A percentile compares a stretch with the other conserved stretches of the same genome.
These are phyloP conservation scores for Cirrhinus mrigala DNA, from an alignment of 2,797 vertebrate genomes.

Conservation along the genomic window DNA sequence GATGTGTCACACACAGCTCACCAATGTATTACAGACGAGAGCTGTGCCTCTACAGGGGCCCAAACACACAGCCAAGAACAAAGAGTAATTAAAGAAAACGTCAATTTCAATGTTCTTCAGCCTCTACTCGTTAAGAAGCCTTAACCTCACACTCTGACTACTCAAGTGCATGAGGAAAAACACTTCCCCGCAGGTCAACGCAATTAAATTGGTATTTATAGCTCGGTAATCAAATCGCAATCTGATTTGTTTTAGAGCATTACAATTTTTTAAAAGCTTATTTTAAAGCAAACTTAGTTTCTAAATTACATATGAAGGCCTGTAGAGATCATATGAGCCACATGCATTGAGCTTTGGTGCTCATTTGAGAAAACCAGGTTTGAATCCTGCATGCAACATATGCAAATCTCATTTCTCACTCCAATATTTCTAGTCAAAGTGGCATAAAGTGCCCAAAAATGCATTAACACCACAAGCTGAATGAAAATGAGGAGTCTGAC, in stretches of 20 bases:
- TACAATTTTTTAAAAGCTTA: neutral
- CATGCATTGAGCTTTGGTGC: neutral
- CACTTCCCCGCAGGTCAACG: neutral
- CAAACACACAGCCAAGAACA: slow-evolving; percentile 50
- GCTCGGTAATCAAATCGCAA: neutral
- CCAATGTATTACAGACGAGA: slow-evolving; percentile 51
- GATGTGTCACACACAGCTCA: slow-evolving; percentile 57
- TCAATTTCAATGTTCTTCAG: slow-evolving; percentile 36
- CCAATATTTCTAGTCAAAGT: neutral
- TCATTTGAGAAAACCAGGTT: slow-evolving; percentile 8
- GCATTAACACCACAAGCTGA: neutral
- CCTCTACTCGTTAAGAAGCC: neutral
- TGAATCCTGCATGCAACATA: neutral
- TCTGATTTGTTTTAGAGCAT: neutral
- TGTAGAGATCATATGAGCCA: too few species aligned
- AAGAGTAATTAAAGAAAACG: slow-evolving; percentile 62
- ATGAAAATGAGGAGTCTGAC: slow-evolving; percentile 43
- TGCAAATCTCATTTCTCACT: neutral
- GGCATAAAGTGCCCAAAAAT: neutral
- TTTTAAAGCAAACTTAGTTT: neutral
- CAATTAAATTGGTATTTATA: neutral
- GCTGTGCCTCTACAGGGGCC: slow-evolving; percentile 37
- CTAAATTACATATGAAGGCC: neutral
- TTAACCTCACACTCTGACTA: neutral
- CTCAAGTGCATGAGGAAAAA: neutral